Base-by-base conservation (phyloP, 2,113 vertebrate genomes). In the Malurus elegans region DNA sequence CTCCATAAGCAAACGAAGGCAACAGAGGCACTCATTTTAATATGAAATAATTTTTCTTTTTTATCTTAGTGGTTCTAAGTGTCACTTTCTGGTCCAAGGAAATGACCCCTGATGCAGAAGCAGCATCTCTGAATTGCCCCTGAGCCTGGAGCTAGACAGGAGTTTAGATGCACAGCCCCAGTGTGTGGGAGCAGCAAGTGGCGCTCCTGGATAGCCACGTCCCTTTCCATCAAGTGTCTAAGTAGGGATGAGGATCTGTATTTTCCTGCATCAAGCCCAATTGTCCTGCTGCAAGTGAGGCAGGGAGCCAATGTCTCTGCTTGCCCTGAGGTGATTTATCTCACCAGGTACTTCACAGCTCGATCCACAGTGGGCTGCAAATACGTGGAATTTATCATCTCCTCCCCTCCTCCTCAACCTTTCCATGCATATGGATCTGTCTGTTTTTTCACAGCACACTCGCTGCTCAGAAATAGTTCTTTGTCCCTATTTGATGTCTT, bases 381-480 rank as follows among this genome's bases (percentile, higher is more conserved):
- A 23, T 56, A 23, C 17, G 0, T 18, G 29, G 6, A 17, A 40
- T 58, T 50, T 23, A 23, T 28, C 14, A 14, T 34, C 21, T 8
- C 7, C 6, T 61, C 58, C 48, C 42, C 12, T 42, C 15, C 17
- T 42, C 17, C 53, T 29, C 36, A 25, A 0, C 32, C 34, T 8
- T 64, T 56, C 9, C 3, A 1, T 29, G 29, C 1, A 1, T 6
- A 1, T 16, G 36, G 32, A 28, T 0, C 0, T 20, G 11, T 18
- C 29, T 70, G 21, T 7, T 13, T 38, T 38, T 60, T 36, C 29
- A 20, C 25, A 14, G 26, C 17, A 13, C 3, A 0, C 19, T 56
- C 24, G 10, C 42, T 57, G 47, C n/a, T 81, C 58, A n/a, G 36
- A 61, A 57, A 13, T 23, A 5, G 25, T 24, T 36, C 29, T 29